phyloP scores from a whole-genome alignment of 2,888 invertebrate genomes.

The Morinoia aosen region DNA sequence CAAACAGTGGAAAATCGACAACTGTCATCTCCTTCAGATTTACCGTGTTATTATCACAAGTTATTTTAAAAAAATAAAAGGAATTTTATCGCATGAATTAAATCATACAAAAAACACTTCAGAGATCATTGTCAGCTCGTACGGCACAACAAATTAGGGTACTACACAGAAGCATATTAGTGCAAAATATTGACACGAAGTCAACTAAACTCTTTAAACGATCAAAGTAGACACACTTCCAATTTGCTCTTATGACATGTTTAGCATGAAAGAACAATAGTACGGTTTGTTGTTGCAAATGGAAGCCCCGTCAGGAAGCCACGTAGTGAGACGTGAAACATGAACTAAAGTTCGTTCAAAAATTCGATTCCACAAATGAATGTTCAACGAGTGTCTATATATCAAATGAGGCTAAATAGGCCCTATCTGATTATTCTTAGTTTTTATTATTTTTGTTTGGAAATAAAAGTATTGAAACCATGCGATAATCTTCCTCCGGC shows the following conservation, averaged over 20 bases:
- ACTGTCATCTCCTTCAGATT: too few species aligned
- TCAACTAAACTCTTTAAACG: neutral
- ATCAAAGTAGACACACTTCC: neutral
- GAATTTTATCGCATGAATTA: too few species aligned
- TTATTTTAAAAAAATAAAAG: too few species aligned
- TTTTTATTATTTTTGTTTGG: too few species aligned
- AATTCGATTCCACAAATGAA: neutral
- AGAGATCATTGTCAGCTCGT: too few species aligned
- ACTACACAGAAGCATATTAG: neutral
- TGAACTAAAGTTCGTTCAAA: neutral
- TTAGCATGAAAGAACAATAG: neutral
- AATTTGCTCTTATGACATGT: neutral
- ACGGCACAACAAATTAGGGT: neutral
- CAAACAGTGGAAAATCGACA: too few species aligned
- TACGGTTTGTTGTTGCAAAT: neutral
- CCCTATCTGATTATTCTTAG: too few species aligned
- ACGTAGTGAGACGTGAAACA: neutral
- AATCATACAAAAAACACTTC: too few species aligned
- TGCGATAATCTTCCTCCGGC: too few species aligned
- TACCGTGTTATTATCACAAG: too few species aligned
- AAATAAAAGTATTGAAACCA: too few species aligned
- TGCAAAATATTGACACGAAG: neutral
- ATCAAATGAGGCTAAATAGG: neutral
- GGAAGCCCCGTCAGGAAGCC: neutral
- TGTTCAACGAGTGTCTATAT: neutral